These are phyloP conservation scores for Porites lutea DNA, from an alignment of 64 coral and sea anemone species.

Conservation along the genomic window DNA sequence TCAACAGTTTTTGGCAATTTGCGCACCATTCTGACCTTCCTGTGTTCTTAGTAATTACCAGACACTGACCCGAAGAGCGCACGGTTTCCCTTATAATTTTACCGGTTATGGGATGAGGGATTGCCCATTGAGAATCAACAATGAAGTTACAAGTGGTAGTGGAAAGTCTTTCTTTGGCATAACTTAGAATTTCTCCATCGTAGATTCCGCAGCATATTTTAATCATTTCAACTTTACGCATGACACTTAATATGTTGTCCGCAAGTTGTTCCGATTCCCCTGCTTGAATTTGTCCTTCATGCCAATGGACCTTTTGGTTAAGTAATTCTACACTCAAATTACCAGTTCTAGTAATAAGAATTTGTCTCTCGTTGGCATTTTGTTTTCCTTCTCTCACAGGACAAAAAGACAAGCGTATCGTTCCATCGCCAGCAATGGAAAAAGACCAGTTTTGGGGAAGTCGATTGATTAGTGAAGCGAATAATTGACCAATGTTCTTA, in stretches of 20 bases:
- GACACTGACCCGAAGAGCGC: not conserved
- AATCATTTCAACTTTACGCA: not conserved
- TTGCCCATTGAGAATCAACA: too few relatives aligned
- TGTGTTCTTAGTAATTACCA: not conserved
- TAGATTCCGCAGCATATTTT: not conserved
- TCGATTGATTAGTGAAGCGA: too few relatives aligned
- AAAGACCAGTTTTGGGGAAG: too few relatives aligned
- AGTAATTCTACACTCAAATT: too few relatives aligned
- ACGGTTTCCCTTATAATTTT: not conserved
- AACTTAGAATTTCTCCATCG: not conserved
- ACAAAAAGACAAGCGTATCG: not conserved
- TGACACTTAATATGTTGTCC: not conserved
- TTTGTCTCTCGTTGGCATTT: too few relatives aligned
- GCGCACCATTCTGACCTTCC: not conserved
- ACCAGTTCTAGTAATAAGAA: too few relatives aligned
- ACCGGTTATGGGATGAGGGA: not conserved
- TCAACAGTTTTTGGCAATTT: not conserved
- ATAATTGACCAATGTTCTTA: too few relatives aligned
- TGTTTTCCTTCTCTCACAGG: too few relatives aligned
- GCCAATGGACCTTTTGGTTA: too few relatives aligned
- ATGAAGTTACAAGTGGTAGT: too few relatives aligned
- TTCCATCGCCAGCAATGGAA: not conserved
- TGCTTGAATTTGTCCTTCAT: too few relatives aligned
- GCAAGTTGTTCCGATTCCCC: too few relatives aligned
- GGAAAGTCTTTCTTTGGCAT: not conserved